A percentile compares a stretch with the other conserved stretches of the same genome.
Conservation (phyloP, 2,113 vertebrate genomes). For the Lycocorax pyrrhopterus region DNA sequence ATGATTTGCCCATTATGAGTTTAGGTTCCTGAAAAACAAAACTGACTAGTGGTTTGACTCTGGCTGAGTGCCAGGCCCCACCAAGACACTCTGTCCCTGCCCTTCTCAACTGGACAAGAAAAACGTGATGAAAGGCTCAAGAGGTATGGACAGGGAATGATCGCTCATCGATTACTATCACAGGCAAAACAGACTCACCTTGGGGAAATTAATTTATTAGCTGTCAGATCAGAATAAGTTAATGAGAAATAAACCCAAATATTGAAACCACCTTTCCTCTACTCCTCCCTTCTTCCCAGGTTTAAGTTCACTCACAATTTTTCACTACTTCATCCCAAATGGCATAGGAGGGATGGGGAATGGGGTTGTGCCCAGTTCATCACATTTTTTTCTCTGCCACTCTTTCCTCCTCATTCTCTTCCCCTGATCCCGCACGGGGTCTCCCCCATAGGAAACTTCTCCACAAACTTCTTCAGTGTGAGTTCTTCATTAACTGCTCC, state of each 20-base stretch:
- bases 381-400: background rate
- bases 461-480: rapidly evolving
- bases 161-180: background rate
- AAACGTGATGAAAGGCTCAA: background rate
- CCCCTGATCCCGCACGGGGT: too few relatives aligned
- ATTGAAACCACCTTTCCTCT: background rate
- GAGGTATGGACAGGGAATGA: background rate
- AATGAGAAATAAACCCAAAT: background rate
- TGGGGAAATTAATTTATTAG: background rate
- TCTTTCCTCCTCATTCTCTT: background rate
- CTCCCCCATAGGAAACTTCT: background rate
- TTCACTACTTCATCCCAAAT: background rate
- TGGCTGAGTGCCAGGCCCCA: background rate
- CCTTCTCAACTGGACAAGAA: background rate
- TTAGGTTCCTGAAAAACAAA: background rate
- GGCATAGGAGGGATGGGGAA: rapidly evolving
- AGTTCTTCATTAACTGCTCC: background rate
- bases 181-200: background rate
- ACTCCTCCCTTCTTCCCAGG: background rate
- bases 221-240: background rate
- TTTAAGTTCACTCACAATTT: background rate
- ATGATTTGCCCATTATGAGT: background rate
- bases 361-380: background rate
- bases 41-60: background rate
- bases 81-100: rapidly evolving